Evolutionary conservation across 2,113 vertebrate genomes (phyloP), one percentile per base, ranked within the genome.

Genomic region (Heptranchias perlo): DNA sequence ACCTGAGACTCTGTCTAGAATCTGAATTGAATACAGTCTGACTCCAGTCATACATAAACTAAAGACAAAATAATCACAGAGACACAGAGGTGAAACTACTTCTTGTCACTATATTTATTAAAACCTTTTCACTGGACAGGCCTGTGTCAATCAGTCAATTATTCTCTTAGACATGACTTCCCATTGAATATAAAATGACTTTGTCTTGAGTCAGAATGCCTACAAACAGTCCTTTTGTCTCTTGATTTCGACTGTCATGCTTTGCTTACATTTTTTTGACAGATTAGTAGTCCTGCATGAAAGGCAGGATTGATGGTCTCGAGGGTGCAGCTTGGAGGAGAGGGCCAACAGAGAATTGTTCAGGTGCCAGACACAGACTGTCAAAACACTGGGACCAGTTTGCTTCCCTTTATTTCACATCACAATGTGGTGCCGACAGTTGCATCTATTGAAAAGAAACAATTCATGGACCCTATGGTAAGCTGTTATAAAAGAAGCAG

Each of bases 311-410:
- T 91, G 52, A 91, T 91, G 7, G 49, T 28, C 47, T 31, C 52
- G 7, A 47, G 44, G 49, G 25, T 28, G 86, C 44, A 52, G 31
- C 14, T 91, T n/a, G 52, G 52, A 58, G 13, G 23, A 91, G 28
- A 58, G 31, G 87, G 31, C 31, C 87, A 16, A 58, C 14, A 44
- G 28, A 58, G 87, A 91, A 58, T 14, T 58, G 10, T 91, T 35
- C 11, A 89, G 49, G 23, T 91, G 87, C 91, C 91, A 94, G 91
- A 25, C 61, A 64, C 61, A 62, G 61, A 94, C n/a, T 39, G 25
- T 93, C 52, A 93, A 64, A 93, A 93, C 91, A 61, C 61, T 62
- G 91, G 18, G 91, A 44, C 91, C 91, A 64, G 89, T 23, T 94
- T 58, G 49, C 86, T 13, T 89, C 61, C 23, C 6, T 62, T 94